A percentile compares a stretch with the other conserved stretches of the same genome.
These are phyloP conservation scores for Ptilorrhoa leucosticta DNA, from an alignment of 2,113 vertebrate species.

Conservation along the genomic window DNA sequence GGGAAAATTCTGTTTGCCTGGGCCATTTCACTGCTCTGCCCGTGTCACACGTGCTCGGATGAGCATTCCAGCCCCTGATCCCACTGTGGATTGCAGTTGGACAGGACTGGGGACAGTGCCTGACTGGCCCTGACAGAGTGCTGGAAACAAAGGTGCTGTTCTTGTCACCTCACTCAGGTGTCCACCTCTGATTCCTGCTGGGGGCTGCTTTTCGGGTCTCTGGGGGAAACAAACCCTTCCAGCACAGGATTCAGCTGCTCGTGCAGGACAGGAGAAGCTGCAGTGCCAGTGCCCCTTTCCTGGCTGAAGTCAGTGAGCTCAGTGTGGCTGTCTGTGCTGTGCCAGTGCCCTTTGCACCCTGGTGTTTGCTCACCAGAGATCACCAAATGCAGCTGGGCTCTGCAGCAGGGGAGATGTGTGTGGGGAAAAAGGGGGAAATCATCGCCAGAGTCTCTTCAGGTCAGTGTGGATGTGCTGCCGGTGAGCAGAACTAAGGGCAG, in stretches of 20 bases:
- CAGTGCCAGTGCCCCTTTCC: neutral
- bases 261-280: neutral
- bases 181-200: neutral
- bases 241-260: neutral
- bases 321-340: neutral
- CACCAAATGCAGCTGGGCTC: neutral
- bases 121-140: neutral
- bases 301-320: neutral
- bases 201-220: neutral
- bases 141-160: neutral
- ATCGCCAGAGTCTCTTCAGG: too few species aligned
- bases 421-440: neutral
- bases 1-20: neutral
- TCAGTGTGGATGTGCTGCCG: neutral
- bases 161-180: neutral
- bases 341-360: neutral
- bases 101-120: neutral
- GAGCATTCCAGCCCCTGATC: neutral
- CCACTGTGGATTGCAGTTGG: neutral
- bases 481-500: neutral
- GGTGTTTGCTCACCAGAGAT: neutral
- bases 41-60: rapidly evolving
- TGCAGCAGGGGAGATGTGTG: neutral
- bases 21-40: neutral
- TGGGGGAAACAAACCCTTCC: neutral